Evolutionary conservation across 2,797 vertebrate species (phyloP), one percentile per base, ranked within the genome.

Genomic region (Eospalax fontanierii): DNA sequence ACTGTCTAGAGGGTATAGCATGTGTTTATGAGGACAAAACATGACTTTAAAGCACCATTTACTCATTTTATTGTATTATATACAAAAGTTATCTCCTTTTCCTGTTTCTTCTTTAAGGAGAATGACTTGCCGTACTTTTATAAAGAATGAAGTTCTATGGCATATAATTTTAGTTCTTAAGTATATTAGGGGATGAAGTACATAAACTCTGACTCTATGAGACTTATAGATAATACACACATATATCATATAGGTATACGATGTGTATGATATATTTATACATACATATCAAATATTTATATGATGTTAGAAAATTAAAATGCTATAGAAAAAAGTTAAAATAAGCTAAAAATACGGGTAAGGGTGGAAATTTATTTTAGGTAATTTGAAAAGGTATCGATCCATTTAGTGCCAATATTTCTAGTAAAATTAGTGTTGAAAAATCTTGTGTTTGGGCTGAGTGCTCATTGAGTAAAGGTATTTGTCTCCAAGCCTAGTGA

Each of bases 101-200:
- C 38, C 38, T 66, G 46, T 87, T 93, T 80, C 14, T 71, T 84
- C 54, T 89, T 71, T 82, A 78, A 38, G 65, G 66, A 87, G 61
- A 93, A 46, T 92, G 63, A 90, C 21, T 73, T 95, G 14, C 6
- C 46, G 33, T 95, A 15, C 14, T 88, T 91, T 85, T 88, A 78
- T 50, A 87, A 40, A 90, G 40, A 95, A 75, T 4, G 24, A 3
- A 78, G 40, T 70, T 90, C 43, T 65, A 59, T 63, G 33, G 11
- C 30, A 89, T 8, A 6, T 74, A 40, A 35, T 57, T 12, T 83
- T 86, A 33, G 35, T 92, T 61, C 54, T 88, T 87, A 84, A 30
- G 22, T 82, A 40, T 54, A 28, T 63, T 4, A 83, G 38, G 5
- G 40, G 73, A 74, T 38, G 40, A 68, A 78, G 87, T 28, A 88